Conservation (phyloP, 1,140 invertebrate species). For the Drosophila virilis region DNA sequence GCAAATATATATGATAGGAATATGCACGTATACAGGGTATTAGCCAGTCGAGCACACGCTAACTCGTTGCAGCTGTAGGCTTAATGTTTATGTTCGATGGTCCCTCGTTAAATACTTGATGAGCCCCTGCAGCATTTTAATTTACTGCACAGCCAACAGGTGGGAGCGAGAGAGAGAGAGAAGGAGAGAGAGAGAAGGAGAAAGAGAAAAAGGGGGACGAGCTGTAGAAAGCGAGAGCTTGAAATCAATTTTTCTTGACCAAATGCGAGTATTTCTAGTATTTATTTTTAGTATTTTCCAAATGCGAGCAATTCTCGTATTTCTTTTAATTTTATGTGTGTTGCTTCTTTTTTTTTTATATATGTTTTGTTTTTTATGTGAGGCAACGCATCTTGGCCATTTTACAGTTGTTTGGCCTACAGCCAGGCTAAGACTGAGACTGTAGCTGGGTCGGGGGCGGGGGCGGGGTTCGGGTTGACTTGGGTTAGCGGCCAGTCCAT, state of each 20-base stretch:
- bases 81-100: slow-evolving; percentile 47
- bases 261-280: slow-evolving; percentile 20
- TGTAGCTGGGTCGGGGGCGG: slow-evolving; percentile 7
- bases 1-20: neutral
- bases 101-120: slow-evolving; percentile 56
- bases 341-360: slow-evolving; percentile 14
- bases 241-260: slow-evolving; percentile 45
- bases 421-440: slow-evolving; percentile 22
- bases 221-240: slow-evolving; percentile 29
- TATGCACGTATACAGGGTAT: neutral
- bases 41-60: neutral
- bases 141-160: slow-evolving; percentile 41
- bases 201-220: neutral
- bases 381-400: slow-evolving; percentile 35
- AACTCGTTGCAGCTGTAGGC: slow-evolving; percentile 2
- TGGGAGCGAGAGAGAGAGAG: neutral
- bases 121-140: slow-evolving; percentile 63
- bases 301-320: neutral
- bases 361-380: slow-evolving; percentile 1
- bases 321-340: slow-evolving; percentile 41
- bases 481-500: slow-evolving; percentile 32
- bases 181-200: neutral
- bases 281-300: no score
- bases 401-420: slow-evolving; percentile 75
- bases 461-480: neutral